phyloP scores from a whole-genome alignment of 2,888 invertebrate species.

The Tillus elongatus region DNA sequence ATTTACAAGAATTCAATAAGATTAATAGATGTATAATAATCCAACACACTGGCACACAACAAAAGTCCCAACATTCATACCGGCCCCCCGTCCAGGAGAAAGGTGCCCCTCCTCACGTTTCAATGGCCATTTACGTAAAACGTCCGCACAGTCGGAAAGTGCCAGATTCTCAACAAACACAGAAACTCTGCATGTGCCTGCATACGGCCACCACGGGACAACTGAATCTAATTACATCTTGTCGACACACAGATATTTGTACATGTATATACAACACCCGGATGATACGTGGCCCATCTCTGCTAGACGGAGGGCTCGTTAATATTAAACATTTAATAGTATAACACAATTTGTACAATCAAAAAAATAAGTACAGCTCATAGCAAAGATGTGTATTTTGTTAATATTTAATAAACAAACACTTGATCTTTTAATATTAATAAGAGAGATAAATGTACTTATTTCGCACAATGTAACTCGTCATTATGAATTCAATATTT shows the following conservation, averaged over 20 bases:
- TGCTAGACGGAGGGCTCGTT: slow-evolving; percentile 23
- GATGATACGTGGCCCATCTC: slow-evolving; percentile 9
- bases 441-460: slow-evolving; percentile 34
- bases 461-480: slow-evolving; percentile 33
- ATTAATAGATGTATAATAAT: slow-evolving; percentile 38
- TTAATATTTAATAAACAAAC: slow-evolving; percentile 31
- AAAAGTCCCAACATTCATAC: slow-evolving; percentile 37
- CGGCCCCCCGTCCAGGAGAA: slow-evolving; percentile 30
- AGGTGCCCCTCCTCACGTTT: too few species aligned
- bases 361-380: slow-evolving; percentile 60
- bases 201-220: slow-evolving; percentile 13
- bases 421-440: slow-evolving; percentile 21
- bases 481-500: too few species aligned
- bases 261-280: slow-evolving; percentile 28
- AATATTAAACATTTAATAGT: slow-evolving; percentile 35
- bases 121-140: too few species aligned
- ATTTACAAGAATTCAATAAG: slow-evolving; percentile 43
- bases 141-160: slow-evolving; percentile 1
- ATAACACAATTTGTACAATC: slow-evolving; percentile 63
- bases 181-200: not conserved
- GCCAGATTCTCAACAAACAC: slow-evolving; percentile 7
- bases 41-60: slow-evolving; percentile 39
- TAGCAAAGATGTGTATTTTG: slow-evolving; percentile 52
- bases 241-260: slow-evolving; percentile 32
- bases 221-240: too few species aligned